Evolutionary conservation across 1,140 invertebrate genomes (phyloP), one percentile per base, ranked within the genome.

Genomic region (Nephila pilipes): DNA sequence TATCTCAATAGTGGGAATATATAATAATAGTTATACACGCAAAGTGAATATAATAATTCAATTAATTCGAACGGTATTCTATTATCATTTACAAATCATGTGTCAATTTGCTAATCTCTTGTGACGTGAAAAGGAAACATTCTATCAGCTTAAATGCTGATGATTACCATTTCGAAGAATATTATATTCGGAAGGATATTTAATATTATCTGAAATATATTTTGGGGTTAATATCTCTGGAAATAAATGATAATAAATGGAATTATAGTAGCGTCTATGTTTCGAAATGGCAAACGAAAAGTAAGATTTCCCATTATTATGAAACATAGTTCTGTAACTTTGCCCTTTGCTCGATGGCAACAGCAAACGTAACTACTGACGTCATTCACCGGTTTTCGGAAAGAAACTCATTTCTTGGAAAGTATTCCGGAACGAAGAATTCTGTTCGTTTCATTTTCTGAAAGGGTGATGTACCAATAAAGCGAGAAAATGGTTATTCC

Each of bases 311-410:
- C 29, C 12, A 75, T 18, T 75, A 75, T 75, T 32, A 20, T 29
- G 3, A 36, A 20, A 46, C n/a, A n/a, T 29, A 14, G 25, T 65
- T 65, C 29, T 29, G 16, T 32, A 32, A 32, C 18, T 18, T 75
- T 75, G 14, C n/a, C 14, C 29, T 75, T 16, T 32, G 5, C 14
- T 8, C 32, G 69, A 75, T 75, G 69, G 69, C 69, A 75, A 75
- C 29, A 75, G 18, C 18, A 75, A 16, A 32, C 18, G 12, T 25
- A 25, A 69, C 1, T 29, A 25, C 18, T 75, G 32, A 75, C 69
- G 69, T 75, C 69, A 75, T 20, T 75, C 69, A 75, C 69, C 69
- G 32, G 69, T 14, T 36, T 36, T 75, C 20, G 69, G 69, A 75
- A 75, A 75, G 32, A 29, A 75, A 32, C 69, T 4, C 69, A 75